Evolutionary conservation across 2,888 invertebrate species (phyloP), one percentile per base, ranked within the genome.

Genomic region (Troides aeacus): DNA sequence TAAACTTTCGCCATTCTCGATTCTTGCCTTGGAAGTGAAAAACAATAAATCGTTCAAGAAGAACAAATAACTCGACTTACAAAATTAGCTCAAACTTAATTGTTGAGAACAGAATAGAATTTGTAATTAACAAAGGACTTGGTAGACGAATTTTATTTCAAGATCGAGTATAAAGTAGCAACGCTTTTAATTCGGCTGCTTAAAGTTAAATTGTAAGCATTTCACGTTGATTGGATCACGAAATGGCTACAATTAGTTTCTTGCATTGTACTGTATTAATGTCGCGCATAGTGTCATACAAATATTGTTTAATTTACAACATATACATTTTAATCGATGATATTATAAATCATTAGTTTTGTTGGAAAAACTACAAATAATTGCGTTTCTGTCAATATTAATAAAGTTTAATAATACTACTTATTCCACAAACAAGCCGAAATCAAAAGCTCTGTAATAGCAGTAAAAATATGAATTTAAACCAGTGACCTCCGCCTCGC

Each of bases 51-150:
- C 79, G 79, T 78, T 85, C 82, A 81, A 80, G 81, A 80, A 81
- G 84, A 88, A 86, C 88, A 87, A 88, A 88, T 87, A 88, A 85
- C 83, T 88, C 79, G 78, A 83, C 81, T 82, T 80, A 79, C 81
- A 81, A 84, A 86, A 86, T 88, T 87, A 85, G 81, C 82, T 84
- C 74, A 79, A 80, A 84, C 81, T 81, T 86, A 86, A 87, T 86
- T 85, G 84, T 81, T 80, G 81, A 75, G 77, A 75, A 79, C 85
- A 83, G 86, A 85, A 84, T 85, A 82, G 80, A 81, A 80, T 71
- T 71, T 68, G 67, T 71, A 71, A 72, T 66, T 68, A 71, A 71
- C 66, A 61, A 66, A 69, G 46, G 68, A 64, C 64, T 62, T 63
- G 57, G 64, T 60, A 71, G 59, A 68, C 50, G 65, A 71, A 59